Evolutionary conservation across 2,888 invertebrate genomes (phyloP).

Genomic region (Cerceris rybyensis): DNA sequence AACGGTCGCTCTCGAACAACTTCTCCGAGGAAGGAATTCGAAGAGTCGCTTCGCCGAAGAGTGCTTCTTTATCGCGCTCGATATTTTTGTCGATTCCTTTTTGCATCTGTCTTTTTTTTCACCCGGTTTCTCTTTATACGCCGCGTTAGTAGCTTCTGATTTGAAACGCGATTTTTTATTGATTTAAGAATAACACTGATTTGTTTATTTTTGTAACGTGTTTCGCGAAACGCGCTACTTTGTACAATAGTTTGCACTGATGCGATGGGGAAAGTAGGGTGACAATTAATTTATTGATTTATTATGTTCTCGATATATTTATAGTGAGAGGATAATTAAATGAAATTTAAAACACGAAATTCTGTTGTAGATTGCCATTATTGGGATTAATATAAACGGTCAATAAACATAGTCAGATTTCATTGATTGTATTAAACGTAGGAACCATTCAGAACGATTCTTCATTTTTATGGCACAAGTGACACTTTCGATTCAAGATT

Average conservation of each 20-base stretch:
- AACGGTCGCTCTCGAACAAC: slow-evolving; percentile 40
- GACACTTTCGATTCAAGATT: slow-evolving; percentile 1
- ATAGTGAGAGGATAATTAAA: too few species aligned
- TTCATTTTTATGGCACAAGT: not conserved
- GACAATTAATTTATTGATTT: not conserved
- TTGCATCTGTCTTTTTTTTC: slow-evolving; percentile 19
- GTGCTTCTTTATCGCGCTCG: slow-evolving; percentile 39
- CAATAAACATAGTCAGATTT: too few species aligned
- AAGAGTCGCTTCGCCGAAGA: slow-evolving; percentile 38
- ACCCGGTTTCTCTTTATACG: slow-evolving; percentile 12
- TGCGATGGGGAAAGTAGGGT: slow-evolving; percentile 46
- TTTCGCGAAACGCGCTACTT: slow-evolving; percentile 6
- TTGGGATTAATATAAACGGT: too few species aligned
- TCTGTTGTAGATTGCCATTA: too few species aligned
- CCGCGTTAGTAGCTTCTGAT: not conserved
- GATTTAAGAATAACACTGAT: not conserved
- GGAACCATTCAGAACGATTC: not conserved
- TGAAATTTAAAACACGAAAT: too few species aligned
- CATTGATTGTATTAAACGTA: too few species aligned
- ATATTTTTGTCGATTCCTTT: slow-evolving; percentile 28
- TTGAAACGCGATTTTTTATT: not conserved
- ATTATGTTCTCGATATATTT: not conserved
- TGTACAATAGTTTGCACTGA: slow-evolving; percentile 16
- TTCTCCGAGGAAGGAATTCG: slow-evolving; percentile 28
- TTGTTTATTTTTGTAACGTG: slow-evolving; percentile 2